These are phyloP conservation scores for Glaucopsyche alexis DNA, from an alignment of 2,888 invertebrate genomes.

Conservation along the genomic window DNA sequence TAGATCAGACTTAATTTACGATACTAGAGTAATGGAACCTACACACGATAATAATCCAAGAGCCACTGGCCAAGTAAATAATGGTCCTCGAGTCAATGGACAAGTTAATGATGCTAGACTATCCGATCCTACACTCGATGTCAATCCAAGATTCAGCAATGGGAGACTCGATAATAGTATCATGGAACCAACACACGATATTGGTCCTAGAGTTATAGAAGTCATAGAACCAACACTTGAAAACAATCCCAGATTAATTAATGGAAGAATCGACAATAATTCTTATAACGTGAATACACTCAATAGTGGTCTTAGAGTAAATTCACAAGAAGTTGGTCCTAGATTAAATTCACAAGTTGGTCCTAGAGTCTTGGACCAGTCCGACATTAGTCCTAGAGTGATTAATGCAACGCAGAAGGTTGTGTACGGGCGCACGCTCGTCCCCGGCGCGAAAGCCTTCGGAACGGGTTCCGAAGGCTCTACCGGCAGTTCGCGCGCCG, in stretches of 20 bases:
- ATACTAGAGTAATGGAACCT: neutral
- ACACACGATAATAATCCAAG: neutral
- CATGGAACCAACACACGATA: neutral
- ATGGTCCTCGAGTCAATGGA: neutral
- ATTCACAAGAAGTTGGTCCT: neutral
- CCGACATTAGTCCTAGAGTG: neutral
- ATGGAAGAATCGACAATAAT: neutral
- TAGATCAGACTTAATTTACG: neutral
- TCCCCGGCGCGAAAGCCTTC: conserved; percentile 19
- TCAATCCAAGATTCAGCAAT: neutral
- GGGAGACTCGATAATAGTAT: neutral
- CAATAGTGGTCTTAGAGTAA: neutral
- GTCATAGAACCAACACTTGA: neutral
- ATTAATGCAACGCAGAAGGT: neutral
- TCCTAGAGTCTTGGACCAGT: neutral
- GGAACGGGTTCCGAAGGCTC: conserved; percentile 73
- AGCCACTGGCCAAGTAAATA: neutral
- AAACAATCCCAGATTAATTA: neutral
- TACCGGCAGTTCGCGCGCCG: conserved; percentile 80
- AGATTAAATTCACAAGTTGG: neutral
- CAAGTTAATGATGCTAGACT: neutral
- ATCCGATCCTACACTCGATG: neutral
- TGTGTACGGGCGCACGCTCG: neutral
- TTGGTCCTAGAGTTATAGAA: conserved; percentile 1
- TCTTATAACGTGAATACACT: neutral